Evolutionary conservation across 1,140 invertebrate genomes (phyloP), one percentile per base, ranked within the genome.

Genomic region (Harpegnathos saltator): DNA sequence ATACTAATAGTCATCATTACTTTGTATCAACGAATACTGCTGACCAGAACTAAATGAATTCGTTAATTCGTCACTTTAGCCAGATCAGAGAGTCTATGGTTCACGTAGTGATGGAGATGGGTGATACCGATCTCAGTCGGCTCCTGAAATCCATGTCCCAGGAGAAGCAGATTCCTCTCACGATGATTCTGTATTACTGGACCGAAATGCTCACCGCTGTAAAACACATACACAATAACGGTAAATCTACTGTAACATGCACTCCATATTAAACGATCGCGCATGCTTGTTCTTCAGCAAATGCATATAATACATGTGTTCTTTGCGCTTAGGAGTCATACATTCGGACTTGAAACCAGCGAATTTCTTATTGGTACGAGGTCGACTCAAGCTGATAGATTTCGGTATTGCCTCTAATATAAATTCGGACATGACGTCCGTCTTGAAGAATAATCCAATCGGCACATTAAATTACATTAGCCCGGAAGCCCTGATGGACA

Each of bases 391-490:
- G 95, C 94, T 99, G 26, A 99, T 99, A 84, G 99, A 99, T 95
- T 99, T 99, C 95, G 99, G 99, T 26, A 99, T 99, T 89, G 97
- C 99, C n/a, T 98, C 98, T 63, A 96, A 96, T 66, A 96, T 99
- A 66, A 97, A 98, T 89, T 95, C 96, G 58, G 98, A 99, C 91
- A 97, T 97, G 92, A 99, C 99, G 0, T 98, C 97, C 90, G 97
- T 99, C 50, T 95, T 98, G 17, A 98, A 98, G 92, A 96, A 97
- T 85, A 96, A 96, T 72, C 96, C 96, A 65, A 96, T 96, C 56
- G 99, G 99, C 33, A 99, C 99, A 0, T 96, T 98, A 89, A 99
- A 99, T 94, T 99, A 99, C 93, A 99, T 99, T 93, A 98, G 98
- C 93, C 99, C 99, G 0, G 99, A 99, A 95, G 97, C 98, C 3